Conservation (phyloP, 2,113 vertebrate species). For the Megaceryle maxima region DNA sequence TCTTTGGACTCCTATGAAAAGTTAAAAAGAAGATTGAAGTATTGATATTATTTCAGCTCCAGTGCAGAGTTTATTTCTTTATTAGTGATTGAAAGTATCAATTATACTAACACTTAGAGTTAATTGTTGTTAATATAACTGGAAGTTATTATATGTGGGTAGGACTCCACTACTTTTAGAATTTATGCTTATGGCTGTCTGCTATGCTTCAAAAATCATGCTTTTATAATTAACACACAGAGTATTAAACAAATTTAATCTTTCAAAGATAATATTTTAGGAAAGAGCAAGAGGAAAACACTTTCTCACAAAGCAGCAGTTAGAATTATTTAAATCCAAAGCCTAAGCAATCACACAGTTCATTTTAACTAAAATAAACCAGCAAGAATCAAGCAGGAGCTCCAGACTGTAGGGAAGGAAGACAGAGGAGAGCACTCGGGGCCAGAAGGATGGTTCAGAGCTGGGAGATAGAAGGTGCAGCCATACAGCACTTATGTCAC, state of each 20-base stretch:
- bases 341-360: not conserved
- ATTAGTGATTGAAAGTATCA: not conserved
- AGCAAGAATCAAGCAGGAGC: not conserved
- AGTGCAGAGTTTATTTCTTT: not conserved
- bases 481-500: rapidly evolving
- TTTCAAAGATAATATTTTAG: not conserved
- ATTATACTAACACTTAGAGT: not conserved
- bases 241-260: not conserved
- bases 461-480: not conserved
- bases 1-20: not conserved
- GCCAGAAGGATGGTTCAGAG: not conserved
- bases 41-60: not conserved
- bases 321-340: not conserved
- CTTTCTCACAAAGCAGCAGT: not conserved
- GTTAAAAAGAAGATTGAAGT: not conserved
- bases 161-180: not conserved
- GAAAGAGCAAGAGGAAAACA: not conserved
- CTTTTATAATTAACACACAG: not conserved
- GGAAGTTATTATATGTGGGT: not conserved
- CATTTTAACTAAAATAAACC: not conserved
- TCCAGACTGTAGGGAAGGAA: not conserved
- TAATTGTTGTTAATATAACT: not conserved
- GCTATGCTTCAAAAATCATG: not conserved
- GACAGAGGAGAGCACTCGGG: not conserved
- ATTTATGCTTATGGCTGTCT: not conserved